Conservation (phyloP, 2,888 invertebrate genomes). For the Callyntrura guangdongensis region DNA sequence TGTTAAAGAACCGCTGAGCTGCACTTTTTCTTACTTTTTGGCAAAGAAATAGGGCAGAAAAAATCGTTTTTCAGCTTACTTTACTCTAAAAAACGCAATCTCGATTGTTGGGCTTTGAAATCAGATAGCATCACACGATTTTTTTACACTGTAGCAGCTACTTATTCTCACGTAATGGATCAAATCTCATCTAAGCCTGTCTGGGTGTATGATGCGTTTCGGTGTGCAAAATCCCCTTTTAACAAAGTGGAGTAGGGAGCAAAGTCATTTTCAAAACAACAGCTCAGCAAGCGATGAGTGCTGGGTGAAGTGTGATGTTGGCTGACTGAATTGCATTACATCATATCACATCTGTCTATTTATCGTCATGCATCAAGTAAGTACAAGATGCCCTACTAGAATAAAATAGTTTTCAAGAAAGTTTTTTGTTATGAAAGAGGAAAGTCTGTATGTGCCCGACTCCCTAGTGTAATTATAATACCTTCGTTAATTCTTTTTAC, state of each 20-base stretch:
- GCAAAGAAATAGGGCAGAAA: slow-evolving; percentile 74
- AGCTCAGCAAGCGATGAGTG: slow-evolving; percentile 22
- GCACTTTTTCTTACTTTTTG: slow-evolving; percentile 56
- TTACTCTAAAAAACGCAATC: slow-evolving; percentile 50
- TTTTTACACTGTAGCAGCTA: slow-evolving; percentile 18
- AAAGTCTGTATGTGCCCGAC: too few species aligned
- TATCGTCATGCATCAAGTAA: not conserved
- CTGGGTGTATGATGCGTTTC: not conserved
- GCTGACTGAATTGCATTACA: not conserved
- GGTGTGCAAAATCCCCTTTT: not conserved
- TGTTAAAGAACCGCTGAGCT: slow-evolving; percentile 60
- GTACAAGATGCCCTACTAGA: slow-evolving; percentile 5
- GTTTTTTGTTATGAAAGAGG: too few species aligned
- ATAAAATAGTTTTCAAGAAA: too few species aligned
- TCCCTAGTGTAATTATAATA: too few species aligned
- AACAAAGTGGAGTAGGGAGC: not conserved
- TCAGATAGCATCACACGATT: slow-evolving; percentile 31
- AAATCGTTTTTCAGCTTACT: slow-evolving; percentile 66
- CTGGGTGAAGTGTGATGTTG: not conserved
- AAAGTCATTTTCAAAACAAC: slow-evolving; percentile 1
- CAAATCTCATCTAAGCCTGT: slow-evolving; percentile 37
- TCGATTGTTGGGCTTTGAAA: slow-evolving; percentile 37
- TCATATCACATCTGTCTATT: slow-evolving; percentile 16
- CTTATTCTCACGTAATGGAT: slow-evolving; percentile 48
- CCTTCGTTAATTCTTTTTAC: slow-evolving; percentile 19